phyloP scores from a whole-genome alignment of 2,113 vertebrate species.

The Amphiprion percula region DNA sequence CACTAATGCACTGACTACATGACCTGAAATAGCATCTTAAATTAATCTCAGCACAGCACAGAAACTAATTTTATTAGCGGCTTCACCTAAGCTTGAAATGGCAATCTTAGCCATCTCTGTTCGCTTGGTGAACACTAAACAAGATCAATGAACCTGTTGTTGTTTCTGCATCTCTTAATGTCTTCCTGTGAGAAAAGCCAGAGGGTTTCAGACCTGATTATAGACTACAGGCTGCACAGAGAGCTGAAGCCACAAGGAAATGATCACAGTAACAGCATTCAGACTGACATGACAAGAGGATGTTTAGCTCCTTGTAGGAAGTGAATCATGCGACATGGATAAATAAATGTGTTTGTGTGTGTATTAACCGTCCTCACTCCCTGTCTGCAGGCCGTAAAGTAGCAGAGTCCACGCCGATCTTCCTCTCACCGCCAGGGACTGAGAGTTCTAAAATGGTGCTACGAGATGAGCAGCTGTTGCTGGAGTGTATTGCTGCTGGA shows the following conservation, averaged over 20 bases:
- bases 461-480: conserved; percentile 90
- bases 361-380: conserved; percentile 16
- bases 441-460: conserved; percentile 96
- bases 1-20: neutral
- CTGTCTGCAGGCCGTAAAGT: conserved; percentile 89
- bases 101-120: conserved; percentile 16
- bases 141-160: conserved; percentile 38
- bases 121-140: conserved; percentile 23
- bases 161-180: conserved; percentile 47
- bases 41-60: conserved; percentile 10
- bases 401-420: conserved; percentile 90
- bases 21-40: conserved; percentile 9
- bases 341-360: conserved; percentile 23
- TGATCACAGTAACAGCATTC: conserved; percentile 28
- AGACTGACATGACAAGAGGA: conserved; percentile 14
- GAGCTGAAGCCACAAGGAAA: conserved; percentile 18
- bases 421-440: conserved; percentile 91
- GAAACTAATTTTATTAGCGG: neutral
- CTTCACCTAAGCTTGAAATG: conserved; percentile 13
- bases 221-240: too few relatives aligned
- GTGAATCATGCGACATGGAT: neutral
- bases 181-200: conserved; percentile 53
- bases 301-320: conserved; percentile 12
- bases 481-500: conserved; percentile 98
- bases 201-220: conserved; percentile 13